phyloP scores from a whole-genome alignment of 2,113 vertebrate species.

The Cyphomyrus discorhynchus region DNA sequence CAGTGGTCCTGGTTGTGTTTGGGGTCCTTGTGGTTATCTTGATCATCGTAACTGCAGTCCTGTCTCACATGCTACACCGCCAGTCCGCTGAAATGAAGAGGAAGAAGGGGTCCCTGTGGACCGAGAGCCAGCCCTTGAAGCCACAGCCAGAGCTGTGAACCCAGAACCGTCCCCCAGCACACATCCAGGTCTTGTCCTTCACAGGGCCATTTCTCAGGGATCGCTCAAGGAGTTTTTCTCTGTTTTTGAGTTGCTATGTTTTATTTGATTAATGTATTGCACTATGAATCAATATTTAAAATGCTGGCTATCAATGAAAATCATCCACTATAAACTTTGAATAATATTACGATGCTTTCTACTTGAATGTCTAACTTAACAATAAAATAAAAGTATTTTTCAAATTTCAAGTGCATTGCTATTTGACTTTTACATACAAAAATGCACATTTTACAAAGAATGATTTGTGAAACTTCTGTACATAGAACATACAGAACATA shows the following conservation, averaged over 20 bases:
- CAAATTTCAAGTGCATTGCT: too few relatives aligned
- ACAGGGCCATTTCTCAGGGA: background rate
- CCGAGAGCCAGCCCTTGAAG: slow-evolving; percentile 38
- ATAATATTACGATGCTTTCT: background rate
- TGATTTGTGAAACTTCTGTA: background rate
- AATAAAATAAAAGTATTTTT: background rate
- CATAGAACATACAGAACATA: background rate
- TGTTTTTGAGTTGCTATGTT: background rate
- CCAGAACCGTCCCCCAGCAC: background rate
- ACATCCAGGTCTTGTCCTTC: background rate
- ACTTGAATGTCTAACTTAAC: background rate
- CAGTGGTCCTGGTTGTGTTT: slow-evolving; percentile 11
- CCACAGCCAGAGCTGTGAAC: background rate
- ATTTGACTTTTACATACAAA: background rate
- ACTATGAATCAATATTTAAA: background rate
- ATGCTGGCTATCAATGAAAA: background rate
- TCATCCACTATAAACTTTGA: background rate
- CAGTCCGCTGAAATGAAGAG: slow-evolving; percentile 28
- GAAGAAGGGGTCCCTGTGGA: slow-evolving; percentile 38
- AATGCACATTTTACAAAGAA: background rate
- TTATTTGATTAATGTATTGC: background rate
- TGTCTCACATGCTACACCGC: slow-evolving; percentile 14
- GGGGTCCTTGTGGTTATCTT: slow-evolving; percentile 30
- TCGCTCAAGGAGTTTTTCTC: background rate
- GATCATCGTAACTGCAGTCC: slow-evolving; percentile 30